Percentiles rank a stretch among this genome's conserved stretches.
These are phyloP conservation scores for Caerostris extrusa DNA, from an alignment of 1,140 invertebrate species.

Conservation along the genomic window DNA sequence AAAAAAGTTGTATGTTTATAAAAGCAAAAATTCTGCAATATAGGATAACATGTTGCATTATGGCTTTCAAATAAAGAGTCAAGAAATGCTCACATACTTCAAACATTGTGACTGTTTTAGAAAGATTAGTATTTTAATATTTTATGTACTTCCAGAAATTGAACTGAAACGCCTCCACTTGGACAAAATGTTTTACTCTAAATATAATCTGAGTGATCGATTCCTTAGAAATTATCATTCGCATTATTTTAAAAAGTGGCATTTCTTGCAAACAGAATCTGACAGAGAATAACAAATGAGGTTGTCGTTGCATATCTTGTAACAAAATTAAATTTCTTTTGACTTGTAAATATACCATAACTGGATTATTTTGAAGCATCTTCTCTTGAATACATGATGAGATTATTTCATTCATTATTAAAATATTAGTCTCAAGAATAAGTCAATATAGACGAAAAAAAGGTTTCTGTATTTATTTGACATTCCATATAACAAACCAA, in stretches of 20 bases:
- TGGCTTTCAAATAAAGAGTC: neutral
- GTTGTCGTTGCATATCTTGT: neutral
- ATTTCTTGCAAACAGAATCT: neutral
- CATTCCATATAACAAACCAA: no score
- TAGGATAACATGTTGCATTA: no score
- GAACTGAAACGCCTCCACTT: neutral
- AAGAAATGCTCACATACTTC: neutral
- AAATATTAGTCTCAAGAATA: no score
- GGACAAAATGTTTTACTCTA: neutral
- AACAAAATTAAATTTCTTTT: neutral
- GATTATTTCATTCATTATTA: neutral
- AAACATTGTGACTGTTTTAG: neutral
- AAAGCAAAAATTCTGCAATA: no score
- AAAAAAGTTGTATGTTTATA: neutral
- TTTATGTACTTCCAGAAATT: neutral
- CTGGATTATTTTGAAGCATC: neutral
- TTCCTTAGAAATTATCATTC: neutral
- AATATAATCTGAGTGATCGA: neutral
- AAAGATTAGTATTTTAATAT: slow-evolving; percentile 12
- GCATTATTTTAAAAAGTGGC: neutral
- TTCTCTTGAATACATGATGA: neutral
- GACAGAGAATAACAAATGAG: neutral
- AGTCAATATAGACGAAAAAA: no score
- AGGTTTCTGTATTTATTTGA: no score
- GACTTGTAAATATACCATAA: neutral